Base-by-base conservation (phyloP, 2,113 vertebrate species). In the Heteronetta atricapilla region DNA sequence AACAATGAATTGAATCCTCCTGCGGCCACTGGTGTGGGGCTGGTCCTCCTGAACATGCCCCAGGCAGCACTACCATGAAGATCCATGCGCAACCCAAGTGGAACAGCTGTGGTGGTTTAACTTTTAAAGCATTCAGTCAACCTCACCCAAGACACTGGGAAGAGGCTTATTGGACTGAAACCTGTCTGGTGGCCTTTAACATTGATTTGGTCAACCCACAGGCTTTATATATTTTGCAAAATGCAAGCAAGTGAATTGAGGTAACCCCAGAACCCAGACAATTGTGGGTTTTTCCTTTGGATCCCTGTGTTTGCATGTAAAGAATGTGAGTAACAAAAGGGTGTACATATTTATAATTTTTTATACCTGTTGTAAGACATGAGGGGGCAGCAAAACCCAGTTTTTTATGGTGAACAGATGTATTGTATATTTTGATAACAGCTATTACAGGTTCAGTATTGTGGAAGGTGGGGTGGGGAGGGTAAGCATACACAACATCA, bases 261-360 rank as follows among this genome's bases (percentile, higher is more conserved):
- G 75, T 94, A 11, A 79, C 89, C 68, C 85, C 28, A 3, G 42
- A 50, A 29, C 80, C 95, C 94, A 53, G 56, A 77, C 77, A 29
- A 10, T 13, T 5, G 77, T 29, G 26, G 94, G 81, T 19, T 73
- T 91, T 91, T 85, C 94, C 89, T 97, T 96, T 52, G 92, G 96
- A 89, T 93, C 96, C 96, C 94, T 88, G 84, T 94, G 94, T 96
- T 94, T 97, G 96, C 94, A 79, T 96, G 93, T 95, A 94, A 97
- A 95, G 97, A 96, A 97, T 91, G 96, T 97, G 96, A 97, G 97
- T 97, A 96, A 97, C 97, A 95, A 97, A 96, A 98, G 97, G 98
- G 97, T 98, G 98, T 98, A 98, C 93, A 98, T 98, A 98, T 98
- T 98, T 98, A 97, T 98, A 97, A 93, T 97, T 98, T 98, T 98